phyloP scores from a whole-genome alignment of 2,797 vertebrate species.

The Huso huso region DNA sequence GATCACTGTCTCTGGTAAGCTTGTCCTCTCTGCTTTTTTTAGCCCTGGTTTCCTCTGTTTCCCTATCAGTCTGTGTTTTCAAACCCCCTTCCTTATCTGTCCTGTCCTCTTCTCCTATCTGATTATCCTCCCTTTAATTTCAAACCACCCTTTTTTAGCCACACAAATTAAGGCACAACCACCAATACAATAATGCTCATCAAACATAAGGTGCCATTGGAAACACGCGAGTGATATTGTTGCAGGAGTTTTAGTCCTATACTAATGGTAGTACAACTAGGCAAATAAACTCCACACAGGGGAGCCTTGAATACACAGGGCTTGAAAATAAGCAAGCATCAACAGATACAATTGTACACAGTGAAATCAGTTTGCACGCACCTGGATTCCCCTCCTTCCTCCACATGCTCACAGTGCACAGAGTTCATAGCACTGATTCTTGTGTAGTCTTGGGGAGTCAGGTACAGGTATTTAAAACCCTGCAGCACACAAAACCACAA shows the following conservation, averaged over 20 bases:
- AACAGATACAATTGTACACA: no score
- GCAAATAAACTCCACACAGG: no score
- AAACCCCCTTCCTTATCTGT: no score
- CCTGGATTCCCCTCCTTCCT: conserved; percentile 86
- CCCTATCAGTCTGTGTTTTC: neutral
- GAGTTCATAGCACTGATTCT: conserved; percentile 77
- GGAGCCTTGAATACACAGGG: no score
- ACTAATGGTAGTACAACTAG: no score
- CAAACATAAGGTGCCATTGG: no score
- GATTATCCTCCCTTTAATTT: neutral
- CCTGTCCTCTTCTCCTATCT: neutral
- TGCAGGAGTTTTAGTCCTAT: no score
- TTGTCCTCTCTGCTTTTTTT: neutral
- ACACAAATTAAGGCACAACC: no score
- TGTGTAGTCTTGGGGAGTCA: conserved; percentile 91
- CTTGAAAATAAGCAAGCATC: no score
- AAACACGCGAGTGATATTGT: no score
- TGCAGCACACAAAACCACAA: conserved; percentile 31
- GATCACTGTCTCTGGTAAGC: neutral
- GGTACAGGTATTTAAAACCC: conserved; percentile 93
- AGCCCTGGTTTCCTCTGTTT: neutral
- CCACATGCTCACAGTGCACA: conserved; percentile 82
- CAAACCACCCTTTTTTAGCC: neutral
- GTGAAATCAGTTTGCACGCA: conserved; percentile 29
- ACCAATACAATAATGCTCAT: no score